phyloP scores from a whole-genome alignment of 2,797 vertebrate genomes.

The Leuciscus waleckii region DNA sequence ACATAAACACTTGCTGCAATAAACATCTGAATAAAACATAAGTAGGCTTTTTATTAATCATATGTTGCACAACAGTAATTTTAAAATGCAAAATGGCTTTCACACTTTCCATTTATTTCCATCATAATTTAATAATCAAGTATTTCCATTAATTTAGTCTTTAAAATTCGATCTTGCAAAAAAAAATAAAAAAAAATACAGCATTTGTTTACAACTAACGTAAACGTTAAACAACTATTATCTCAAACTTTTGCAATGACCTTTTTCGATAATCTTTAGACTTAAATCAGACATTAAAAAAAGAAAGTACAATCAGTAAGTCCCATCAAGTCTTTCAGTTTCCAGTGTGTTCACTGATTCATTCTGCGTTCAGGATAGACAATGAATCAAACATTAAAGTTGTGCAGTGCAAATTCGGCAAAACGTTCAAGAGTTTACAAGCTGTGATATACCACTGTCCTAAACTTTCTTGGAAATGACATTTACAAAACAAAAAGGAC shows the following conservation, averaged over 20 bases:
- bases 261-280: neutral
- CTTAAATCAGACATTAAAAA: neutral
- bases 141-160: neutral
- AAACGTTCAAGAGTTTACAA: neutral
- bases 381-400: constrained; percentile 19
- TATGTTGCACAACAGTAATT: neutral
- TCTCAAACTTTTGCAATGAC: neutral
- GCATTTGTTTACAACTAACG: neutral
- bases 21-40: neutral
- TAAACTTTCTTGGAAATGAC: neutral
- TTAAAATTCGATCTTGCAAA: neutral
- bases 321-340: neutral
- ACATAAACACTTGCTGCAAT: neutral
- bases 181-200: neutral
- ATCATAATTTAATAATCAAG: neutral
- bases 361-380: constrained; percentile 15
- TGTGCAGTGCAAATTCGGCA: constrained; percentile 44
- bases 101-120: neutral
- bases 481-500: neutral
- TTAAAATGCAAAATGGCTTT: neutral
- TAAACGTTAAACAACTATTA: neutral
- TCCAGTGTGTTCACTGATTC: constrained; percentile 23
- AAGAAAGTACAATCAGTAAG: constrained; percentile 5
- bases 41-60: neutral
- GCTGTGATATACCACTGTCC: neutral